Conservation (phyloP, 1,140 invertebrate species). For the Calycopis cecrops region DNA sequence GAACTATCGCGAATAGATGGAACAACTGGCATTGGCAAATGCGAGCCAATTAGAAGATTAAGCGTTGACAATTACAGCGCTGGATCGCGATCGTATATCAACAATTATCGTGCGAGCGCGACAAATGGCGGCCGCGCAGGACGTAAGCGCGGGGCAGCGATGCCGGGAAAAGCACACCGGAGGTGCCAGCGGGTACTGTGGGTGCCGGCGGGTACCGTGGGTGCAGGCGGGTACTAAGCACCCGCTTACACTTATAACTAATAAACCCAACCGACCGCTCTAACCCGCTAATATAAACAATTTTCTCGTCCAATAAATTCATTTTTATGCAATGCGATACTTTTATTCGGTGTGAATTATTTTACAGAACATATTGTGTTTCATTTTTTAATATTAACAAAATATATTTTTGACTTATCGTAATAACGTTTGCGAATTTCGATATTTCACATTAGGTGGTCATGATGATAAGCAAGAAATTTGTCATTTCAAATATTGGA, state of each 20-base stretch:
- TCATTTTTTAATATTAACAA: too few species aligned
- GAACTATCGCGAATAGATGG: slow-evolving; percentile 48
- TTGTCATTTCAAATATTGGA: too few species aligned
- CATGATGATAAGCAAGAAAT: too few species aligned
- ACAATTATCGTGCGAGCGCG: slow-evolving; percentile 70
- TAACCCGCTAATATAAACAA: background rate
- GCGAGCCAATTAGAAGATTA: slow-evolving; percentile 74
- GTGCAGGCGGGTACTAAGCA: background rate
- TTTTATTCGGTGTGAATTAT: background rate
- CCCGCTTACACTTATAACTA: too few species aligned
- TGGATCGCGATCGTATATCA: slow-evolving; percentile 73
- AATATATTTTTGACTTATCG: too few species aligned
- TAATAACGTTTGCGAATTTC: too few species aligned
- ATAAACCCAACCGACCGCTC: background rate
- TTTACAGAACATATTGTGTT: too few species aligned
- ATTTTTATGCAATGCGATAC: slow-evolving; percentile 1
- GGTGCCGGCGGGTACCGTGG: slow-evolving; percentile 6
- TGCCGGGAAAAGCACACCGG: slow-evolving; percentile 19
- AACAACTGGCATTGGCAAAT: slow-evolving; percentile 70
- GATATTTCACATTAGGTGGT: too few species aligned
- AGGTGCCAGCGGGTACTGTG: slow-evolving; percentile 1
- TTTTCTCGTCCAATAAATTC: background rate
- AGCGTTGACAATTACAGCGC: slow-evolving; percentile 72
- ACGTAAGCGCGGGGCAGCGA: slow-evolving; percentile 49
- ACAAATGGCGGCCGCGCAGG: slow-evolving; percentile 60